Conservation (phyloP, 1,140 invertebrate genomes). For the Colletes gigas region DNA sequence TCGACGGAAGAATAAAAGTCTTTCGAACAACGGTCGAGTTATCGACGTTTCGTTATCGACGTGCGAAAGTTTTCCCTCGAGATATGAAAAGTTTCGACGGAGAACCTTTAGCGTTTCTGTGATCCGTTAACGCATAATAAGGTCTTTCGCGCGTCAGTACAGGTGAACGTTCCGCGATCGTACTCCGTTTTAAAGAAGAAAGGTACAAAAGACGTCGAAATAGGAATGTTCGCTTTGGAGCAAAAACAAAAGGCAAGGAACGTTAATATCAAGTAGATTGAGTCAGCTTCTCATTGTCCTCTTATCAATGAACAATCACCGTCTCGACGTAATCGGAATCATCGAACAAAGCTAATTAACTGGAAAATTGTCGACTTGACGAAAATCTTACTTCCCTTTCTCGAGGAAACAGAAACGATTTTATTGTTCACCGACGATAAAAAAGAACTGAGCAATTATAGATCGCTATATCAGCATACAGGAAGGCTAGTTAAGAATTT, state of each 20-base stretch:
- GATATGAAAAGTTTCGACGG: constrained; percentile 3
- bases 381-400: neutral
- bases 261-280: too few relatives aligned
- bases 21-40: neutral
- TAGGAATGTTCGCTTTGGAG: neutral
- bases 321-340: neutral
- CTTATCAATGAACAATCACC: constrained; percentile 4
- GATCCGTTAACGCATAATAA: constrained; percentile 29
- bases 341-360: neutral
- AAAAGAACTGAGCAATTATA: constrained; percentile 13
- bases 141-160: constrained; percentile 21
- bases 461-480: neutral
- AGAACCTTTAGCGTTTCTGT: neutral
- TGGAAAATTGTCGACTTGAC: constrained; percentile 1
- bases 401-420: neutral
- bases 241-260: neutral
- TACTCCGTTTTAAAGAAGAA: neutral
- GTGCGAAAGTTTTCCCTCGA: neutral
- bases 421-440: neutral
- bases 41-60: constrained; percentile 2
- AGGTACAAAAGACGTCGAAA: neutral
- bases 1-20: too few relatives aligned
- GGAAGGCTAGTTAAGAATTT: neutral
- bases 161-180: constrained; percentile 27
- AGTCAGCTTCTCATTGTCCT: neutral